Conservation (phyloP, 2,888 invertebrate genomes). For the Villa cingulata region DNA sequence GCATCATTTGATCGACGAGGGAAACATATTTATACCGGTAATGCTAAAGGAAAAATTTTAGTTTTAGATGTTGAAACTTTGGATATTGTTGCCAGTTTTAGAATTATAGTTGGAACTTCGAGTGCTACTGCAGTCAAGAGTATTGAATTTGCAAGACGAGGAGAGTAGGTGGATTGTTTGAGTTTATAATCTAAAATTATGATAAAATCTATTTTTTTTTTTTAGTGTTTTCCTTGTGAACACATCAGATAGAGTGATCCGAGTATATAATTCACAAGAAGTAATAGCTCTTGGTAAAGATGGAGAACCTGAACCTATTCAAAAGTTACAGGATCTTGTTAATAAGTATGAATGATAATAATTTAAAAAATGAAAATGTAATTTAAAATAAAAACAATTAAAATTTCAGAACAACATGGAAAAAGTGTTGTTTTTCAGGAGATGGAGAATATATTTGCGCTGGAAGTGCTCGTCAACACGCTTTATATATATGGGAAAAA, state of each 20-base stretch:
- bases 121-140: conserved; percentile 94
- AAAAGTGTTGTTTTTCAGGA: conserved; percentile 97
- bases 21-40: conserved; percentile 88
- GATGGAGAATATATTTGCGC: conserved; percentile 99
- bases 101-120: conserved; percentile 81
- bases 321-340: conserved; percentile 95
- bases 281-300: conserved; percentile 75
- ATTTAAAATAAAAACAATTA: no score
- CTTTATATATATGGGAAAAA: conserved; percentile 97
- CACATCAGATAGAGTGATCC: conserved; percentile 91
- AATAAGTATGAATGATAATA: conserved; percentile 70
- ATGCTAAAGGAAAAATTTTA: conserved; percentile 85
- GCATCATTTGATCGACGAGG: conserved; percentile 96
- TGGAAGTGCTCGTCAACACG: conserved; percentile 92
- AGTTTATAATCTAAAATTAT: no score
- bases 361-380: no score
- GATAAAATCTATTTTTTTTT: no score
- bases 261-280: conserved; percentile 86
- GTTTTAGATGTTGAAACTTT: conserved; percentile 67
- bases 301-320: conserved; percentile 93
- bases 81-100: conserved; percentile 77
- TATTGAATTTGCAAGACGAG: conserved; percentile 91
- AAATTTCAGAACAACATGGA: conserved; percentile 84
- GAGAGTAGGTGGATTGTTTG: conserved; percentile 80
- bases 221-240: conserved; percentile 85